Evolutionary conservation across 2,113 vertebrate species (phyloP).

Genomic region (Cricetomys ansorgei): DNA sequence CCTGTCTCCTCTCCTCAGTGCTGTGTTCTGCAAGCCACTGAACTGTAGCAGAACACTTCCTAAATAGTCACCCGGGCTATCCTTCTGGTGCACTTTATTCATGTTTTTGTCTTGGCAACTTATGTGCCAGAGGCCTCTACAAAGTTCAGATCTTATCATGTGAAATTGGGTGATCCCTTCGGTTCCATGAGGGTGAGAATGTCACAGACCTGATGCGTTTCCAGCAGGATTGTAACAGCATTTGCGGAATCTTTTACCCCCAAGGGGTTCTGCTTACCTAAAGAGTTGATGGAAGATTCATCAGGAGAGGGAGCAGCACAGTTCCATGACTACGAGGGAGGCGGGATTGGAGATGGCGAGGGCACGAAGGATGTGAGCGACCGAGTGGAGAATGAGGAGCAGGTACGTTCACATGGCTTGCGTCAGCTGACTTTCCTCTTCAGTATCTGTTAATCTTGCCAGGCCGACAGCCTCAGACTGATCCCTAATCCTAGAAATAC

Average conservation of each 20-base stretch:
- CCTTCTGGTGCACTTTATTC: neutral
- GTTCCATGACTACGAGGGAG: conserved; percentile 96
- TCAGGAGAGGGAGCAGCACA: conserved; percentile 93
- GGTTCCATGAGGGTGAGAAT: neutral
- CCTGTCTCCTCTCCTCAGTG: neutral
- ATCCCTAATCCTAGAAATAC: neutral
- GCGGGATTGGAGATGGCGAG: conserved; percentile 97
- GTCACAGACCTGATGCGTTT: neutral
- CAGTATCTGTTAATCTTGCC: neutral
- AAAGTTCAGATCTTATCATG: neutral
- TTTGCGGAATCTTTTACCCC: conserved; percentile 12
- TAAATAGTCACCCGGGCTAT: neutral
- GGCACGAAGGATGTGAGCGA: conserved; percentile 97
- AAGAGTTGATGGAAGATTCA: conserved; percentile 93
- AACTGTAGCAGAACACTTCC: too few relatives aligned
- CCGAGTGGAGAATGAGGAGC: conserved; percentile 97
- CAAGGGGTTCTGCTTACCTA: conserved; percentile 97
- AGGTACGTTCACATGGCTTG: conserved; percentile 87
- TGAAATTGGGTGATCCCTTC: neutral
- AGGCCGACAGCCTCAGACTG: neutral
- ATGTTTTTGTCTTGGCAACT: neutral
- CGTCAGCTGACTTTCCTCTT: neutral
- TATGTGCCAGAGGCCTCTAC: neutral
- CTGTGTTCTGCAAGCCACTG: neutral
- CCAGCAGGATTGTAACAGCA: neutral